Evolutionary conservation across 2,113 vertebrate genomes (phyloP).

Genomic region (Engystomops pustulosus): DNA sequence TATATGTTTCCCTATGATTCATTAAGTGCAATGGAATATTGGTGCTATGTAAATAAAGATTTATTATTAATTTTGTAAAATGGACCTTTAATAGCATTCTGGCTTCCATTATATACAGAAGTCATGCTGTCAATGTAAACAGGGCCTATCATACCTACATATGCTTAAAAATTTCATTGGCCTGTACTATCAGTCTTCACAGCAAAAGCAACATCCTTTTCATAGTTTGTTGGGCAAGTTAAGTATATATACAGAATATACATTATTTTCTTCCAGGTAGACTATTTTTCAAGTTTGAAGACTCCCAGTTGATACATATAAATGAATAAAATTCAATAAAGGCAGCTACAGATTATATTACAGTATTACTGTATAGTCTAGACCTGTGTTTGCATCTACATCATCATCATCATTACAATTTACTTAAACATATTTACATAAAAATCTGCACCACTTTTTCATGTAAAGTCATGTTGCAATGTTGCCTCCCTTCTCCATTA

Average conservation of each 20-base stretch:
- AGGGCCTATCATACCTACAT: neutral
- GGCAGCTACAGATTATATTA: neutral
- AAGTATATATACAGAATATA: neutral
- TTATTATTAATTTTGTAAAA: no score
- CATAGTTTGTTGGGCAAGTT: no score
- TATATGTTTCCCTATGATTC: no score
- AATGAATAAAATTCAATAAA: neutral
- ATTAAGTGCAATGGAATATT: no score
- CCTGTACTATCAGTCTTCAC: neutral
- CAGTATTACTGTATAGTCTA: neutral
- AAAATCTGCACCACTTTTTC: neutral
- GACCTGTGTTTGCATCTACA: neutral
- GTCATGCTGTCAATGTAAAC: neutral
- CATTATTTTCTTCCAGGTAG: neutral
- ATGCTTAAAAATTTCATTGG: neutral
- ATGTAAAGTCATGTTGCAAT: slow-evolving; percentile 4
- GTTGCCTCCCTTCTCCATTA: neutral
- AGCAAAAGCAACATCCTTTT: neutral
- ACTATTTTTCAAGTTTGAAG: neutral
- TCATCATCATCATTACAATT: neutral
- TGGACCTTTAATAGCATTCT: neutral
- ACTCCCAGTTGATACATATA: neutral
- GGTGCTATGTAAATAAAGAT: no score
- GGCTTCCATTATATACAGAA: neutral
- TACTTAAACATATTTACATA: neutral